Evolutionary conservation across 30 jellyfish, hydroid and myxozoan species (phyloP), one percentile per base, ranked within the genome.

Genomic region (Pelagia noctiluca): DNA sequence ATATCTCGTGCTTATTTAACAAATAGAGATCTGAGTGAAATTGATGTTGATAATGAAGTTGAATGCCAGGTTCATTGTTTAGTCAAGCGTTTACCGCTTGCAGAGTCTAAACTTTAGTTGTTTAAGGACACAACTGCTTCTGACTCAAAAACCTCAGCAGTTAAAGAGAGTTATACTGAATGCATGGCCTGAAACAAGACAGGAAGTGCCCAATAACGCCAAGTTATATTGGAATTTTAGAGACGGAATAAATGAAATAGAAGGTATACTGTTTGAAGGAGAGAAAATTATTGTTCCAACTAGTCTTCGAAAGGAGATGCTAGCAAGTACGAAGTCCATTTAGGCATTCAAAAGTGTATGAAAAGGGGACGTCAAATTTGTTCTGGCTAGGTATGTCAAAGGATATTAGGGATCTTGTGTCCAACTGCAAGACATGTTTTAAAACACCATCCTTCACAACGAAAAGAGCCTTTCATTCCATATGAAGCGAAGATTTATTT

Each of bases 341-440:
- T 28, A 64, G 50, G 12, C 2, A 64, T 33, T 22, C 64, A 64
- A 48, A 64, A 64, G 33, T 64, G 78, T 22, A 64, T 64, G 65
- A 37, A 64, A 64, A 28, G 78, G 78, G 78, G 50, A 2, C 50
- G 19, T 64, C 78, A 64, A 5, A 64, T 64, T 64, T 64, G 78
- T 64, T 64, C 30, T 64, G 78, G 63, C 78, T 18, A 64, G 78
- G 78, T 64, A 64, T 64, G 64, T 64, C 78, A 37, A 64, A 64
- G 24, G 78, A 64, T 37, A 64, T 64, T 33, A 64, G 3, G 78
- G 78, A 61, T 64, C 78, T 5, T 33, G 64, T 64, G 2, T 64
- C 78, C 3, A 64, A 64, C 30, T 5, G 65, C 78, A 64, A 4
- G 63, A 64, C 65, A 22, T 64, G 78, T n/a, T 64, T 64, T 22